Conservation (phyloP, 2,797 vertebrate genomes). For the Malurus leucopterus region DNA sequence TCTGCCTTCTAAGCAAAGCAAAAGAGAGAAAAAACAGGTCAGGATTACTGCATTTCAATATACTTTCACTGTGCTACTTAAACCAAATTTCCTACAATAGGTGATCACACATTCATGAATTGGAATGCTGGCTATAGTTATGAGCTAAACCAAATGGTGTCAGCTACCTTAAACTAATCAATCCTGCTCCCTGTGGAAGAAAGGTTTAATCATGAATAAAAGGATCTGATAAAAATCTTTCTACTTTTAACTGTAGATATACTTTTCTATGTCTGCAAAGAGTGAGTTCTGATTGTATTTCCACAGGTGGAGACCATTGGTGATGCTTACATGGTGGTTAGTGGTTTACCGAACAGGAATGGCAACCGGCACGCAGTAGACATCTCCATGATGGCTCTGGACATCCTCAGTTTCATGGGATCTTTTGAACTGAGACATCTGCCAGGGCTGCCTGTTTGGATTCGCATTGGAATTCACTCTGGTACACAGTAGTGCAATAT, state of each 20-base stretch:
- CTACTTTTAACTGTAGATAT: not conserved
- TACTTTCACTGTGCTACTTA: not conserved
- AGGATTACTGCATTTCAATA: not conserved
- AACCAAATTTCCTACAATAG: not conserved
- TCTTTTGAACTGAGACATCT: constrained; percentile 90
- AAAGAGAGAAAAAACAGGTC: not conserved
- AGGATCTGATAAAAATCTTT: not conserved
- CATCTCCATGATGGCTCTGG: constrained; percentile 93
- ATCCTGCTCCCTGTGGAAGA: not conserved
- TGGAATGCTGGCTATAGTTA: not conserved
- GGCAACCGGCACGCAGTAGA: constrained; percentile 91
- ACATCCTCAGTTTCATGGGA: constrained; percentile 91
- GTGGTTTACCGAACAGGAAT: constrained; percentile 90
- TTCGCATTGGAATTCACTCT: constrained; percentile 94
- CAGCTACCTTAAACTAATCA: not conserved
- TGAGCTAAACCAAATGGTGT: not conserved
- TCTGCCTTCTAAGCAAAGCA: not conserved
- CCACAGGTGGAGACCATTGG: constrained; percentile 94
- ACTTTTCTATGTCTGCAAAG: not conserved
- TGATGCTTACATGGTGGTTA: constrained; percentile 96
- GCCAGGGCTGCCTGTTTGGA: constrained; percentile 93
- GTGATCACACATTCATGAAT: not conserved
- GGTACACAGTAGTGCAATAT: constrained; percentile 71
- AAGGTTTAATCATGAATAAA: not conserved
- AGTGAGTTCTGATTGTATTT: constrained; percentile 22